These are phyloP conservation scores for Drosophila sturtevanti DNA, from an alignment of 1,140 invertebrate genomes.

Conservation along the genomic window DNA sequence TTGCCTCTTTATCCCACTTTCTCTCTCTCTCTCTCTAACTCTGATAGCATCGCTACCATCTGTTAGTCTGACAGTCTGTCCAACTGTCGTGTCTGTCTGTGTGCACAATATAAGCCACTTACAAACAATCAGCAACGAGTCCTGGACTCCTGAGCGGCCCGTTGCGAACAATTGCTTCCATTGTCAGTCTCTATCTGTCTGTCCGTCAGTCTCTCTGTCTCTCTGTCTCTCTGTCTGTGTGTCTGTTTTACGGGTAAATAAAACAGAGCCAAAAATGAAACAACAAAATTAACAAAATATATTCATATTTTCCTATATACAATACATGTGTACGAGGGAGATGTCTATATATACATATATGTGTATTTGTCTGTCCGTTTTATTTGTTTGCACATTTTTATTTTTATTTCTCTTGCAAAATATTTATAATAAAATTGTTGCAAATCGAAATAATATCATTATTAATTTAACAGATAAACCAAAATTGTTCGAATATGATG, in stretches of 20 bases:
- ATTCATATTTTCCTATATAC: slow-evolving; percentile 31
- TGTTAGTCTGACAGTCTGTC: slow-evolving; percentile 16
- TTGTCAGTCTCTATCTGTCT: slow-evolving; percentile 46
- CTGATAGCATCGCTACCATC: not conserved
- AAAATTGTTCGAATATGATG: slow-evolving; percentile 31
- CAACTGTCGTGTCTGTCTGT: slow-evolving; percentile 37
- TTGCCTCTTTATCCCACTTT: not conserved
- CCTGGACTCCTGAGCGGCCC: slow-evolving; percentile 28
- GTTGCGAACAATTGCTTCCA: slow-evolving; percentile 63
- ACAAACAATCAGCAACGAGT: slow-evolving; percentile 75
- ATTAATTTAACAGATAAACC: slow-evolving; percentile 37
- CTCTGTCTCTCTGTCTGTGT: slow-evolving; percentile 10
- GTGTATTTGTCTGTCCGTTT: not conserved
- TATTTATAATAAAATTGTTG: slow-evolving; percentile 40
- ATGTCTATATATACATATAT: slow-evolving; percentile 36
- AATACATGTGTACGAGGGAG: no score
- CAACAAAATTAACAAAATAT: slow-evolving; percentile 44
- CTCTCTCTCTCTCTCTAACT: not conserved
- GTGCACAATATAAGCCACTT: slow-evolving; percentile 76
- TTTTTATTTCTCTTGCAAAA: slow-evolving; percentile 13
- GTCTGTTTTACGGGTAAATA: slow-evolving; percentile 57
- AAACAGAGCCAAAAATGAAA: slow-evolving; percentile 45
- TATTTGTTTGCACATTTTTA: not conserved
- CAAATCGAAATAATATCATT: slow-evolving; percentile 43
- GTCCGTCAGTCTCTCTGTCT: slow-evolving; percentile 18